Evolutionary conservation across 37 sponge, comb jelly and placozoan genomes (phyloP), one percentile per base, ranked within the genome.

Genomic region (Theonella swinhoei): DNA sequence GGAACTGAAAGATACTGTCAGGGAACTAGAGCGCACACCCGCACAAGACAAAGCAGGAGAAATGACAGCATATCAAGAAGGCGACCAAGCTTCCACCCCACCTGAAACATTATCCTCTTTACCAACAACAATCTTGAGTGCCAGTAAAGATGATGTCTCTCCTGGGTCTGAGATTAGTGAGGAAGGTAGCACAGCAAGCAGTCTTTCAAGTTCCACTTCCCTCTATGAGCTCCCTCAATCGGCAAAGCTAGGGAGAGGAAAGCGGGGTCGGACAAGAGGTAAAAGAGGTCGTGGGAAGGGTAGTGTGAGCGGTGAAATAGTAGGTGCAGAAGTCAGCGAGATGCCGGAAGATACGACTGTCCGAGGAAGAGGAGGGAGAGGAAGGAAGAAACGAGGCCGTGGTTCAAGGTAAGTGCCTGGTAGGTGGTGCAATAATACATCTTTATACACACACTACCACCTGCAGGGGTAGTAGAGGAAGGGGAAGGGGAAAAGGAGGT

Each of bases 131-230:
- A n/a, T n/a, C n/a, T n/a, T n/a, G n/a, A n/a, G n/a, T n/a, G n/a
- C n/a, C n/a, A n/a, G n/a, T n/a, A n/a, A n/a, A n/a, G n/a, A n/a
- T n/a, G n/a, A n/a, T n/a, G n/a, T n/a, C n/a, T 43, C n/a, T 1
- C 32, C 70, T 30, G 39, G 31, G 7, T 65, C 64, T 37, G 36
- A 0, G 3, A n/a, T 28, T 22, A 82, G 82, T 36, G 73, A 82
- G 42, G 64, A 72, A 32, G 74, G 71, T 29, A 71, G 72, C 28
- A 29, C 70, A 25, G 42, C 70, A 22, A 81, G 82, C 64, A 82
- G 82, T 28, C 22, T 73, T 0, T 81, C 81, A 5, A 81, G 81
- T 32, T 42, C 43, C 24, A 42, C 69, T 0, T 80, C 80, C 23
- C 39, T 42, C 29, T 2, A 72, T 3, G 43, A 41, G 11, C 25